phyloP scores from a whole-genome alignment of 2,113 vertebrate genomes.

The Ciconia stormi region DNA sequence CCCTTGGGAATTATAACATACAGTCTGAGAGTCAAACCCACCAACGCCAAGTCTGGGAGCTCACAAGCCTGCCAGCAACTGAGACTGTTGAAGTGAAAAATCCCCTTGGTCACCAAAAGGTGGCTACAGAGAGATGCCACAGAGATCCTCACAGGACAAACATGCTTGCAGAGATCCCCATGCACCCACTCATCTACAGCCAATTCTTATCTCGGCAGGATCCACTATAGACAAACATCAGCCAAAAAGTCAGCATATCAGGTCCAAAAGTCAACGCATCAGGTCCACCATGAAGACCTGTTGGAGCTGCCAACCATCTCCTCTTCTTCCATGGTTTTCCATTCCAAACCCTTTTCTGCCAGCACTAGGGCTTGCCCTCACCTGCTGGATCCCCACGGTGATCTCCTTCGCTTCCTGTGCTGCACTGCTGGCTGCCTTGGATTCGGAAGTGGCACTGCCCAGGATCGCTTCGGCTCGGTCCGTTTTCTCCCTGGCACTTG shows the following conservation, averaged over 20 bases:
- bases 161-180: not conserved
- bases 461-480: conserved; percentile 63
- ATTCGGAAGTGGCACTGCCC: conserved; percentile 40
- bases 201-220: not conserved
- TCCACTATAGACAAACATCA: not conserved
- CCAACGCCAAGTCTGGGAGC: not conserved
- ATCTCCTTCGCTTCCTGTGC: conserved; percentile 63
- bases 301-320: not conserved
- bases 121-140: not conserved
- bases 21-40: not conserved
- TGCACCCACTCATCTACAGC: not conserved
- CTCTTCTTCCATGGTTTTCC: not conserved
- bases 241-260: not conserved
- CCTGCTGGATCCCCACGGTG: conserved; percentile 78
- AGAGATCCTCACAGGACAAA: not conserved
- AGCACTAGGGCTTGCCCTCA: conserved; percentile 17
- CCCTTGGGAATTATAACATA: not conserved
- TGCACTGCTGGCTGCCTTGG: conserved; percentile 26
- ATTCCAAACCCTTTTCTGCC: not conserved
- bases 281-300: not conserved
- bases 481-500: conserved; percentile 73
- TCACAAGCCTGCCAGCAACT: not conserved
- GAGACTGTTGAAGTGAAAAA: not conserved
- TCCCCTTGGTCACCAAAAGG: not conserved
- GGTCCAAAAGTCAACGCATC: not conserved